These are phyloP conservation scores for Lethenteron camtschaticum DNA, from an alignment of 2,113 vertebrate species.

Conservation along the genomic window DNA sequence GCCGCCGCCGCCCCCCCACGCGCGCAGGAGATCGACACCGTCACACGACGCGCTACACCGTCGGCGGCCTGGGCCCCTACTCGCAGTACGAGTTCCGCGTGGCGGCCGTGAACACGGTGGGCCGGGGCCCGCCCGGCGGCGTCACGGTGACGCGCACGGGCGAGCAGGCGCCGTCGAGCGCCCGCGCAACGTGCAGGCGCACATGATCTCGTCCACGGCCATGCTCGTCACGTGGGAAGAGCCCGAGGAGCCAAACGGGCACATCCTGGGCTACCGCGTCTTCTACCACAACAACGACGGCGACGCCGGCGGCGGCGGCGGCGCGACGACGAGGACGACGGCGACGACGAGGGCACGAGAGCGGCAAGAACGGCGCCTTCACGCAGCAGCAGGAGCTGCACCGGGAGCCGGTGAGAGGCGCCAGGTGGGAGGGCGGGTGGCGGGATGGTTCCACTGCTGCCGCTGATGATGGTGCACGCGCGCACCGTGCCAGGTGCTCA, in stretches of 20 bases:
- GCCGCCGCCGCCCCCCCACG: too few relatives aligned
- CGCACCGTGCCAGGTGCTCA: too few relatives aligned
- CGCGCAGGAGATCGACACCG: constrained; percentile 61
- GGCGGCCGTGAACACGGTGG: constrained; percentile 80
- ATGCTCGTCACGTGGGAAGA: constrained; percentile 98
- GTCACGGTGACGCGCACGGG: constrained; percentile 71
- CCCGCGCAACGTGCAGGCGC: constrained; percentile 64
- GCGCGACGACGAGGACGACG: too few relatives aligned
- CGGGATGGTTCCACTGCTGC: too few relatives aligned
- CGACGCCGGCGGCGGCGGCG: too few relatives aligned
- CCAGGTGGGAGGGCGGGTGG: too few relatives aligned
- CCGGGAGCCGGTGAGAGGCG: too few relatives aligned
- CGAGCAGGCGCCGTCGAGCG: constrained; percentile 79
- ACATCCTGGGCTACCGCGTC: constrained; percentile 75
- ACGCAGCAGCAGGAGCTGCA: too few relatives aligned
- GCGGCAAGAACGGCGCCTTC: too few relatives aligned
- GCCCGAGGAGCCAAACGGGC: constrained; percentile 82
- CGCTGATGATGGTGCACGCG: too few relatives aligned
- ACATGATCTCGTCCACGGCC: constrained; percentile 54
- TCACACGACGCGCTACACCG: constrained; percentile 98
- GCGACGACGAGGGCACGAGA: too few relatives aligned
- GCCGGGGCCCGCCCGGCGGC: constrained; percentile 81
- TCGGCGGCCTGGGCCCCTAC: constrained; percentile 88
- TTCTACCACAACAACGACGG: constrained; percentile 28
- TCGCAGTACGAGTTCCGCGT: constrained; percentile 93